Evolutionary conservation across 2,888 invertebrate species (phyloP), one percentile per base, ranked within the genome.

Genomic region (Disparrhopalites patrizii): DNA sequence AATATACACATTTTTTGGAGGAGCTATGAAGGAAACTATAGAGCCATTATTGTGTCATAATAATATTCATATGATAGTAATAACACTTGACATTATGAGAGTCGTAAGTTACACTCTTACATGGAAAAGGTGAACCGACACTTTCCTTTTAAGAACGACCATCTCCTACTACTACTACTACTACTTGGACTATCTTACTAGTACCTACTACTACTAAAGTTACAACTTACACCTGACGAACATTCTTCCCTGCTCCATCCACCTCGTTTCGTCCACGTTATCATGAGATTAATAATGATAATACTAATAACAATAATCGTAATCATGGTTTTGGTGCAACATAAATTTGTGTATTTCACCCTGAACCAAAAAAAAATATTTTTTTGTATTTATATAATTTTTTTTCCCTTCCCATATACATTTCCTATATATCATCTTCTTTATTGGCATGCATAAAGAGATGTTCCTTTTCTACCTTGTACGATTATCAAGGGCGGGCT

Each of bases 111-210:
- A 68, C 63, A 50, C 57, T 62, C 66, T 67, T 67, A 75, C 74
- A 75, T 75, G 73, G 73, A 75, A 75, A 71, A 75, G 74, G 74
- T 73, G 69, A 68, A 72, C 73, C 74, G 70, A 72, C 70, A 68
- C 62, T 67, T 62, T 69, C 71, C 68, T 67, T 70, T 71, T 67
- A 69, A 68, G 66, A 64, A n/a, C 57, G 62, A 55, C 55, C 36
- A 33, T 31, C 8, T 13, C 51, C 28, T 28, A 15, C 15, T n/a
- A 25, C 25, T 8, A 15, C 28, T 27, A n/a, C 13, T 51, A 25
- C 25, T 51, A 25, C 28, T 36, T 36, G n/a, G 43, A 43, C 31
- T 15, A 25, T 28, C 20, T 20, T 18, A 18, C 47, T 25, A 18
- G 18, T 18, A 15, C 18, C 18, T 47, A 47, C 47, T 47, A 18